Evolutionary conservation across 2,888 invertebrate species (phyloP).

Genomic region (Zaprionus bogoriensis): DNA sequence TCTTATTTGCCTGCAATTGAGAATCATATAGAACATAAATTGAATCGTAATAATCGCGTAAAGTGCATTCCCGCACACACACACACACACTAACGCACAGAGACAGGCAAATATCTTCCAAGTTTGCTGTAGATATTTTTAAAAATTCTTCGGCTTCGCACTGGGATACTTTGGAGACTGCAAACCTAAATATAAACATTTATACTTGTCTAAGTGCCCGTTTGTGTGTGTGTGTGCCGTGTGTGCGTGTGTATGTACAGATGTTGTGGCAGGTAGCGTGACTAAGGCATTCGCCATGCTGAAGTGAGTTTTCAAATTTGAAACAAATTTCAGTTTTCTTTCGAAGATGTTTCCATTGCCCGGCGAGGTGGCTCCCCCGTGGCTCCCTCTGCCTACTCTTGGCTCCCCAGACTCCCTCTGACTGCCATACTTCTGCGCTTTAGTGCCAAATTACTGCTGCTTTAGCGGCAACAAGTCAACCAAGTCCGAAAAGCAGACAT

Average conservation of each 20-base stretch:
- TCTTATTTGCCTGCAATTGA: background rate
- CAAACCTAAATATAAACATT: constrained; percentile 33
- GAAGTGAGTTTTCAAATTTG: constrained; percentile 69
- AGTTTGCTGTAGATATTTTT: constrained; percentile 41
- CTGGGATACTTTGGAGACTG: constrained; percentile 17
- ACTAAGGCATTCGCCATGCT: constrained; percentile 74
- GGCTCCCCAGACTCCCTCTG: too few relatives aligned
- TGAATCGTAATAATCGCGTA: background rate
- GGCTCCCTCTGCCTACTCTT: background rate
- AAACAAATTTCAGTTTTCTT: constrained; percentile 68
- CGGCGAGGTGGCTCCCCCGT: background rate
- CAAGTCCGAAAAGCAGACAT: constrained; percentile 21
- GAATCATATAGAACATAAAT: background rate
- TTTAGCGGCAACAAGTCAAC: constrained; percentile 12
- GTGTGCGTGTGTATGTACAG: constrained; percentile 19
- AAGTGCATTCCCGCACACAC: background rate
- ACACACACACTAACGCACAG: background rate
- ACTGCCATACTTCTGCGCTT: constrained; percentile 33
- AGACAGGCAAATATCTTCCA: background rate
- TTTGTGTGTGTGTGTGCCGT: constrained; percentile 12
- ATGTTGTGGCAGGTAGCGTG: constrained; percentile 63
- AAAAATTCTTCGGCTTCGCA: constrained; percentile 28
- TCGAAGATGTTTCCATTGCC: constrained; percentile 31
- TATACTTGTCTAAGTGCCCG: constrained; percentile 2
- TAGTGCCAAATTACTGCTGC: constrained; percentile 47